These are phyloP conservation scores for Dinocampus coccinellae DNA, from an alignment of 2,888 invertebrate genomes.

Conservation along the genomic window DNA sequence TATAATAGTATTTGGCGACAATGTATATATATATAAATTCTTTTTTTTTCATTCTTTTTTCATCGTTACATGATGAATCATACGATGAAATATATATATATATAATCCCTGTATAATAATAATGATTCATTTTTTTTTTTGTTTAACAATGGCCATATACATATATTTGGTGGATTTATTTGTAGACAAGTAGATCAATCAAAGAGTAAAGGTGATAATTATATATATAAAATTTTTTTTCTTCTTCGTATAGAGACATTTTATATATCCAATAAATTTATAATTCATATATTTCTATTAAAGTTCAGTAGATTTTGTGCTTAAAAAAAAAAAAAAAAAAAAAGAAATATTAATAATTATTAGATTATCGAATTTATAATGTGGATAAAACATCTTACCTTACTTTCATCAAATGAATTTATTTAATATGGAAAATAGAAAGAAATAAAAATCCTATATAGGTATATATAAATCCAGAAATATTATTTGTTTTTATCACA, in stretches of 20 bases:
- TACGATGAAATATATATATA: not conserved
- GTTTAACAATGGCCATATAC: too few relatives aligned
- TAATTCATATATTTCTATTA: not conserved
- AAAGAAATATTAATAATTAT: conserved; percentile 25
- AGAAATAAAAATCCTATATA: too few relatives aligned
- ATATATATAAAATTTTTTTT: not conserved
- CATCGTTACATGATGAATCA: not conserved
- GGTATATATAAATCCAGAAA: not conserved
- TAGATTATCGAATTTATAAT: conserved; percentile 29
- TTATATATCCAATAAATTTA: too few relatives aligned
- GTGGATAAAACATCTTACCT: conserved; percentile 6
- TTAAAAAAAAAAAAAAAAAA: too few relatives aligned
- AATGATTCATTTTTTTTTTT: not conserved
- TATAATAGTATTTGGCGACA: not conserved
- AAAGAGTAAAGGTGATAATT: not conserved
- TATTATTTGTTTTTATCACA: not conserved
- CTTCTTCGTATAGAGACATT: too few relatives aligned
- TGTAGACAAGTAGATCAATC: not conserved
- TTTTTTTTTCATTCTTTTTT: not conserved
- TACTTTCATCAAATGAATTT: too few relatives aligned
- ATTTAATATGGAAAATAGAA: too few relatives aligned
- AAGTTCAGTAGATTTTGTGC: not conserved
- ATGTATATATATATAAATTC: not conserved
- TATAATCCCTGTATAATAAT: not conserved
- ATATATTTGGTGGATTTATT: conserved; percentile 22